These are phyloP conservation scores for Cremastobaeus sp. DNA, from an alignment of 2,888 invertebrate genomes.

Conservation along the genomic window DNA sequence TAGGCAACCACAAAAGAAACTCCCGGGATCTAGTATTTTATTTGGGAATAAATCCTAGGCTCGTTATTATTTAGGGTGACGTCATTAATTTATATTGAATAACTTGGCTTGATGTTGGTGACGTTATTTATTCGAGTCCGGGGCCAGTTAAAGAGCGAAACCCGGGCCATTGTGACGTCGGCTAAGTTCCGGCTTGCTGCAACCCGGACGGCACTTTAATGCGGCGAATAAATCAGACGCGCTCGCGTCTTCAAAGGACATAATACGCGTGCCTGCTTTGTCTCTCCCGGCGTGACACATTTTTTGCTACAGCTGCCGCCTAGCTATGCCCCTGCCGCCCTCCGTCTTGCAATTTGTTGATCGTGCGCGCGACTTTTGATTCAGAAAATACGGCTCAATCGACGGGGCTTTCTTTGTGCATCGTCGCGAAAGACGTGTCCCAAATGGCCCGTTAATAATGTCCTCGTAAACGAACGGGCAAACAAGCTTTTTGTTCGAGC, in stretches of 20 bases:
- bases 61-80: slow-evolving; percentile 10
- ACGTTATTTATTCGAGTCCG: slow-evolving; percentile 36
- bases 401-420: slow-evolving; percentile 41
- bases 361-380: slow-evolving; percentile 39
- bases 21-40: no score
- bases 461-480: slow-evolving; percentile 43
- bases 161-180: slow-evolving; percentile 67
- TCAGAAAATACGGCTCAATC: slow-evolving; percentile 55
- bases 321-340: background rate
- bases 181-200: slow-evolving; percentile 68
- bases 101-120: slow-evolving; percentile 7
- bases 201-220: slow-evolving; percentile 56
- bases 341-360: slow-evolving; percentile 20
- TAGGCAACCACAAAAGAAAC: no score
- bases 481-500: slow-evolving; percentile 31
- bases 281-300: slow-evolving; percentile 34
- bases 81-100: slow-evolving; percentile 22
- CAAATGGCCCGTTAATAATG: slow-evolving; percentile 57
- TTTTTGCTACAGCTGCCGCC: slow-evolving; percentile 23
- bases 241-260: slow-evolving; percentile 39
- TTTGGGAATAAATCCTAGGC: background rate
- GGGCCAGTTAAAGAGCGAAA: slow-evolving; percentile 63
- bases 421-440: slow-evolving; percentile 31
- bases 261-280: slow-evolving; percentile 42
- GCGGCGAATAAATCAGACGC: slow-evolving; percentile 37